Evolutionary conservation across 2,113 vertebrate species (phyloP).

Genomic region (Petaurus breviceps): DNA sequence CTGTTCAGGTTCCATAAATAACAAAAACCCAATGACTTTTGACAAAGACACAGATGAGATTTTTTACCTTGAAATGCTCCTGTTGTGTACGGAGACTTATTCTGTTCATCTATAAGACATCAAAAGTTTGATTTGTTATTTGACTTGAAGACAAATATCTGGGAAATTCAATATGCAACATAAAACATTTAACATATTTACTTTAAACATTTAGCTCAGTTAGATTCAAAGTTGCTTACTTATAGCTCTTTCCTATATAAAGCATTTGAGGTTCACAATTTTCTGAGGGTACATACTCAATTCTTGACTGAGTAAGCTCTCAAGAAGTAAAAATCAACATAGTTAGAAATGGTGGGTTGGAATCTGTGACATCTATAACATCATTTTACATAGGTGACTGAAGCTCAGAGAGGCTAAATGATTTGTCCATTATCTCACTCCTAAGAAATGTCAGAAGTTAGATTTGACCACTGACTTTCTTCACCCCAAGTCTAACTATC

Average conservation of each 20-base stretch:
- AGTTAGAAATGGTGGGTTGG: neutral
- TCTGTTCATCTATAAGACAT: constrained; percentile 47
- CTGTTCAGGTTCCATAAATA: neutral
- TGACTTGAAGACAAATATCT: neutral
- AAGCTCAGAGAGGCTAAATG: neutral
- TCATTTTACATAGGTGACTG: neutral
- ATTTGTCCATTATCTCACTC: neutral
- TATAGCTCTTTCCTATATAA: neutral
- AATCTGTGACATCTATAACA: neutral
- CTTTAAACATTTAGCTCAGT: neutral
- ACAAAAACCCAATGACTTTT: neutral
- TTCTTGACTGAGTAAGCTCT: neutral
- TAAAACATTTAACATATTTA: neutral
- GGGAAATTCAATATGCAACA: neutral
- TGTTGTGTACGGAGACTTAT: constrained; percentile 48
- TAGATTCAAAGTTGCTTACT: neutral
- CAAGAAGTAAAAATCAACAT: neutral
- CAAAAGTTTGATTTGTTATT: neutral
- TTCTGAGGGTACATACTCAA: neutral
- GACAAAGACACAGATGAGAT: neutral
- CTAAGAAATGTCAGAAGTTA: neutral
- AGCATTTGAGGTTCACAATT: neutral
- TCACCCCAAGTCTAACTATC: neutral
- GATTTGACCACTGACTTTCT: neutral
- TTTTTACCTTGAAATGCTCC: constrained; percentile 69